Evolutionary conservation across 2,797 vertebrate species (phyloP).

Genomic region (Oreonectes daqikongensis): DNA sequence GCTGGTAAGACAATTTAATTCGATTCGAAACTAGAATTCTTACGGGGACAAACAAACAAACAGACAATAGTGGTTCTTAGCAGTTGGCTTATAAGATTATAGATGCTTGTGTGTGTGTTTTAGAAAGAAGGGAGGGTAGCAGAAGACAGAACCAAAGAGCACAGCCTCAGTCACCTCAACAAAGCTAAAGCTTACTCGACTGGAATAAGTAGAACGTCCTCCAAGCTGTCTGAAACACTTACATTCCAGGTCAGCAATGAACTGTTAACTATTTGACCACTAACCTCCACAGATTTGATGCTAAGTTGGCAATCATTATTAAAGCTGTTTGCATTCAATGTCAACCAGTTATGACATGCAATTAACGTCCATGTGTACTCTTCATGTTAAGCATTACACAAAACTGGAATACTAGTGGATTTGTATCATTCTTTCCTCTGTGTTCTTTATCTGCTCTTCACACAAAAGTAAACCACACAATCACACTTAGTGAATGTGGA

Average conservation of each 20-base stretch:
- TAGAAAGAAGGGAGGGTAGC: not conserved
- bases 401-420: not conserved
- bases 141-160: slow-evolving; percentile 45
- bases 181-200: slow-evolving; percentile 48
- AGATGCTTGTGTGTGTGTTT: slow-evolving; percentile 25
- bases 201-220: slow-evolving; percentile 57
- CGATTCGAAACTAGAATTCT: not conserved
- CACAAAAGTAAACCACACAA: slow-evolving; percentile 26
- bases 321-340: slow-evolving; percentile 19
- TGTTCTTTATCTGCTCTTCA: slow-evolving; percentile 1
- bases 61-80: not conserved
- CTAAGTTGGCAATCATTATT: slow-evolving; percentile 40
- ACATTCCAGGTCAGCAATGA: slow-evolving; percentile 45
- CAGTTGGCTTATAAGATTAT: not conserved
- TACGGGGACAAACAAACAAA: not conserved
- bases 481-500: slow-evolving; percentile 34
- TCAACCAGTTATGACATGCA: not conserved
- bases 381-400: not conserved
- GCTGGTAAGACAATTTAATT: not conserved
- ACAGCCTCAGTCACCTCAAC: slow-evolving; percentile 46
- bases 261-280: slow-evolving; percentile 51
- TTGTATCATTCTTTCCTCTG: slow-evolving; percentile 15
- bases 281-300: slow-evolving; percentile 42
- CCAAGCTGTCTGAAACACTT: slow-evolving; percentile 48
- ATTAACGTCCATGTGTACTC: not conserved